A percentile compares a stretch with the other conserved stretches of the same genome.
Evolutionary conservation across 2,113 vertebrate genomes (phyloP).

Genomic region (Actinemys pallida): DNA sequence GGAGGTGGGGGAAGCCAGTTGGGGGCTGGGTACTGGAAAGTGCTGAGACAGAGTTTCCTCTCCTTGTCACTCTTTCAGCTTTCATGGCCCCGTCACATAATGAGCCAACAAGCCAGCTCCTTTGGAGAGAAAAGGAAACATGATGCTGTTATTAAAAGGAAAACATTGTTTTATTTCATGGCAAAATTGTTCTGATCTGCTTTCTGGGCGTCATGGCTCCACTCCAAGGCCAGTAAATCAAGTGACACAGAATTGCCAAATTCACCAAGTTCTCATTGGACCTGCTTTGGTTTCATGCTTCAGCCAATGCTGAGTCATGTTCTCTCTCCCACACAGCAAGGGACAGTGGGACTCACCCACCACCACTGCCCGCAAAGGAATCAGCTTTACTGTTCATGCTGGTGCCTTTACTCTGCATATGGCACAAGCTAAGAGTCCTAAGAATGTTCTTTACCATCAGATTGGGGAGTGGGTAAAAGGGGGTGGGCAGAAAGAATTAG

Average conservation of each 20-base stretch:
- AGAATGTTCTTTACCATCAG: conserved; percentile 25
- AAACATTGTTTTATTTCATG: conserved; percentile 56
- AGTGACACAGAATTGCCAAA: conserved; percentile 52
- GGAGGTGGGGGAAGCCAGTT: not conserved
- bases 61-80: conserved; percentile 37
- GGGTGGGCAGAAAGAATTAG: conserved; percentile 36
- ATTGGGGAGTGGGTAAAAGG: conserved; percentile 35
- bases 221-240: conserved; percentile 58
- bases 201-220: conserved; percentile 30
- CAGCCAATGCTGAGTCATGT: conserved; percentile 30
- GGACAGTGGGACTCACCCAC: not conserved
- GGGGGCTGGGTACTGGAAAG: conserved; percentile 20
- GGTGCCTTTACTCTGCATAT: not conserved
- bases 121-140: conserved; percentile 11
- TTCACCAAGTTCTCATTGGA: conserved; percentile 60
- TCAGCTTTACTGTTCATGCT: not conserved
- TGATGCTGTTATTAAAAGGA: conserved; percentile 57
- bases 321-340: conserved; percentile 14
- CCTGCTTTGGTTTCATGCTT: conserved; percentile 39
- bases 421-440: not conserved
- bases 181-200: conserved; percentile 48
- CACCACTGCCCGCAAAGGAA: accelerated
- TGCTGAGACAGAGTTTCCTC: conserved; percentile 63
- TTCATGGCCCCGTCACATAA: conserved; percentile 33
- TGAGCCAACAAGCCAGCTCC: conserved; percentile 35